Evolutionary conservation across 1,140 invertebrate species (phyloP), one percentile per base, ranked within the genome.

Genomic region (Drosophila navojoa): DNA sequence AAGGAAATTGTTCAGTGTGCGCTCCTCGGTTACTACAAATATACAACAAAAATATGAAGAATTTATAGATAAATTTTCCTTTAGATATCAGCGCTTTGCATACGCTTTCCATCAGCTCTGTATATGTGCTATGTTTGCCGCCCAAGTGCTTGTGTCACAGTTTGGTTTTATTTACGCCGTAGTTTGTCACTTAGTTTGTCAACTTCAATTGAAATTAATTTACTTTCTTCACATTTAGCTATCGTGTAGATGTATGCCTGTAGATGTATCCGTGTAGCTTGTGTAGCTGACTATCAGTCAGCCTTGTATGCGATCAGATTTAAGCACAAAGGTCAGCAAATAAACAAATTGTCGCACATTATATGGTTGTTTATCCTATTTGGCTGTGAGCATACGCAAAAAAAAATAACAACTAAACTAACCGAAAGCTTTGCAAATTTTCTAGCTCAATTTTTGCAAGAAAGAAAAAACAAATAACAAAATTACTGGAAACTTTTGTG

Each of bases 301-400:
- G 90, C 90, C 90, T 91, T 91, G 90, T 90, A 75, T 90, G 90
- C 90, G 90, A 91, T 87, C 90, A 89, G 84, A 87, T 87, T 84
- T 70, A 81, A 81, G 89, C 85, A 63, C 86, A 90, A 82, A 90
- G 87, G 87, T 90, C 87, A 90, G 87, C 81, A 75, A 89, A 89
- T 90, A 89, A 89, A 89, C 84, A 89, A 89, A 84, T 87, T 89
- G 77, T 77, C 80, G 70, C 70, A 84, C 70, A 75, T 89, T 68
- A 79, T 76, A 53, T 32, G 71, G 60, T 78, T 86, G 68, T 79
- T 71, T 71, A 71, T 71, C 69, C 47, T 13, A 68, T 60, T 40
- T 47, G 15, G 27, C 35, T 52, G 10, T 3, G 11, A 50, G 49
- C 35, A 62, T 19, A 62, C 35, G 47, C 42, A 67, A 45, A 45